These are phyloP conservation scores for Dasypus novemcinctus DNA, from an alignment of 2,113 vertebrate genomes.

Conservation along the genomic window DNA sequence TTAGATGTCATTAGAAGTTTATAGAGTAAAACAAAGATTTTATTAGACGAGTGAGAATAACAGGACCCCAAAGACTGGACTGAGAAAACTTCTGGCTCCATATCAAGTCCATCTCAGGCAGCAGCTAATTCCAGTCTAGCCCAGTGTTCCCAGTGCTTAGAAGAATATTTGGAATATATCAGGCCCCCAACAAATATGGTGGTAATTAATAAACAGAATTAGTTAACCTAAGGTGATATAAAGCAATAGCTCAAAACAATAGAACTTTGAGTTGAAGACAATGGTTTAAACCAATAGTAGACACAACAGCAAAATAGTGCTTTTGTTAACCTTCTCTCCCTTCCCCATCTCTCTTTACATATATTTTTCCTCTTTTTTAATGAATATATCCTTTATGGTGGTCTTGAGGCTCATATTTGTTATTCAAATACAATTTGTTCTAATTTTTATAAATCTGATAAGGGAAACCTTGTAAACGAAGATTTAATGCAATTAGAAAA, in stretches of 20 bases:
- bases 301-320: neutral
- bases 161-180: neutral
- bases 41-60: neutral
- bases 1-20: neutral
- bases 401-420: neutral
- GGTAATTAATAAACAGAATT: neutral
- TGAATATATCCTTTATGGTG: neutral
- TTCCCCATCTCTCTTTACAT: too few relatives aligned
- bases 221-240: neutral
- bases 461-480: neutral
- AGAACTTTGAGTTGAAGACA: neutral
- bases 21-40: neutral
- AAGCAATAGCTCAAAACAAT: neutral
- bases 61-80: neutral
- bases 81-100: neutral
- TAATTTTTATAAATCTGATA: conserved; percentile 44
- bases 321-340: neutral
- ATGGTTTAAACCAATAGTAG: neutral
- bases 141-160: too few relatives aligned
- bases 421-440: neutral
- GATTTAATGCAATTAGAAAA: conserved; percentile 39
- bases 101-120: neutral
- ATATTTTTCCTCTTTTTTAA: neutral
- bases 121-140: neutral
- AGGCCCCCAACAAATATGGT: neutral